Evolutionary conservation across 2,113 vertebrate genomes (phyloP), one percentile per base, ranked within the genome.

Genomic region (Cephalopholis sonnerati): DNA sequence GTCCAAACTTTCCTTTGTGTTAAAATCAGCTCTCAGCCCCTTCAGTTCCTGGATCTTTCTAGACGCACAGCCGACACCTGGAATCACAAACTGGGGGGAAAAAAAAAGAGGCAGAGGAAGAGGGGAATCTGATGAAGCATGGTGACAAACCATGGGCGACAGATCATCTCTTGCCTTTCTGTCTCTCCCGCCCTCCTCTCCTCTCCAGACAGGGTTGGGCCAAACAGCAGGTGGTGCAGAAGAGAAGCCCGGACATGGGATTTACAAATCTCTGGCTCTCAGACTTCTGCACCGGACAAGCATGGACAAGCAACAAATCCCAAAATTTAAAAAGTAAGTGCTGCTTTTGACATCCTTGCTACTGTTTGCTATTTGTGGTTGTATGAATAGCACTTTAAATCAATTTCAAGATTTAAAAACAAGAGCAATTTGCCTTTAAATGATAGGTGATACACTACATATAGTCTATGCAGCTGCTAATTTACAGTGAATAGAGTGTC

Each of bases 161-260:
- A 65, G 83, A 81, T 78, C 78, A 67, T 29, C 64, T 76, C 78
- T 63, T 64, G 80, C 63, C 61, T 89, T 27, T 29, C 77, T 70
- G 55, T 70, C 70, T 84, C 89, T 68, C 70, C 85, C 72, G 2
- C 77, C 82, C 87, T 85, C 82, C 83, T 82, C 87, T 84, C 80
- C 74, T 85, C 78, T 87, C 62, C 69, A 85, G 82, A 83, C 85
- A 91, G 88, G 91, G 93, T 66, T 92, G 86, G 91, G 91, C 83
- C 85, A 91, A 91, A 92, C 94, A 95, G 95, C 91, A 95, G 95
- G 95, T 95, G 95, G 94, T 89, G 90, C 89, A 90, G 82, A 90
- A 89, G 86, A 81, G 81, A 74, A 90, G 89, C 70, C 79, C 55
- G 79, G 86, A 92, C 79, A 74, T 87, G 89, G 89, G 93, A 92